Percentiles rank a stretch among this genome's conserved stretches.
Evolutionary conservation across 2,113 vertebrate species (phyloP).

Genomic region (Stictonetta naevosa): DNA sequence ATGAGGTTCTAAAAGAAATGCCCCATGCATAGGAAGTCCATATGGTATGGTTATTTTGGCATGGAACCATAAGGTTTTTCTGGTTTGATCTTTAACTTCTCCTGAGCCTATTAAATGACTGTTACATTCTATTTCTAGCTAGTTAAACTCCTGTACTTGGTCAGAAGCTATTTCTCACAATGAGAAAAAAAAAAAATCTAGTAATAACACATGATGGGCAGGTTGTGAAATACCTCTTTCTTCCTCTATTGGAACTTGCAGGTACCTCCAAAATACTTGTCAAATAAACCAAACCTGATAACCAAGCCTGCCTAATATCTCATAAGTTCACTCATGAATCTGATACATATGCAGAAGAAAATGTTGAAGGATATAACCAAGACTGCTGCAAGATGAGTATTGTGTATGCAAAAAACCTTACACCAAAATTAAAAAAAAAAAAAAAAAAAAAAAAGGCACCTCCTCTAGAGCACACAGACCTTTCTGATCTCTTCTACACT

Average conservation of each 20-base stretch:
- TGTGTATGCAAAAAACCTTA: not conserved
- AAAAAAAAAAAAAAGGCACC: not conserved
- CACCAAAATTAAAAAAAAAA: not conserved
- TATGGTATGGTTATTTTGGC: not conserved
- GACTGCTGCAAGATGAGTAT: not conserved
- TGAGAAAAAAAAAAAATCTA: not conserved
- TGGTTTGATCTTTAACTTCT: slow-evolving; percentile 31
- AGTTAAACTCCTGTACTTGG: slow-evolving; percentile 31
- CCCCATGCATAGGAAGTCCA: not conserved
- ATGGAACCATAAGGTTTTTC: not conserved
- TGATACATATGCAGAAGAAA: not conserved
- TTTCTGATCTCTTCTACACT: not conserved
- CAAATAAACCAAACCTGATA: not conserved
- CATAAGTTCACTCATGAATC: not conserved
- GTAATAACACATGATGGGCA: not conserved
- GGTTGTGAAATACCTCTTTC: not conserved
- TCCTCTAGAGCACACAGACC: not conserved
- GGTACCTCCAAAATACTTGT: not conserved
- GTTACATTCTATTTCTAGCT: slow-evolving; percentile 22
- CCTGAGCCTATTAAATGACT: slow-evolving; percentile 29
- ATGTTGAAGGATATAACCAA: not conserved
- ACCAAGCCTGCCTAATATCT: not conserved
- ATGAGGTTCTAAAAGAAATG: slow-evolving; percentile 3
- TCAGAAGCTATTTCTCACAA: slow-evolving; percentile 9
- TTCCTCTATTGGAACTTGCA: not conserved